phyloP scores from a whole-genome alignment of 2,888 invertebrate species.

The Erpobdella octoculata region DNA sequence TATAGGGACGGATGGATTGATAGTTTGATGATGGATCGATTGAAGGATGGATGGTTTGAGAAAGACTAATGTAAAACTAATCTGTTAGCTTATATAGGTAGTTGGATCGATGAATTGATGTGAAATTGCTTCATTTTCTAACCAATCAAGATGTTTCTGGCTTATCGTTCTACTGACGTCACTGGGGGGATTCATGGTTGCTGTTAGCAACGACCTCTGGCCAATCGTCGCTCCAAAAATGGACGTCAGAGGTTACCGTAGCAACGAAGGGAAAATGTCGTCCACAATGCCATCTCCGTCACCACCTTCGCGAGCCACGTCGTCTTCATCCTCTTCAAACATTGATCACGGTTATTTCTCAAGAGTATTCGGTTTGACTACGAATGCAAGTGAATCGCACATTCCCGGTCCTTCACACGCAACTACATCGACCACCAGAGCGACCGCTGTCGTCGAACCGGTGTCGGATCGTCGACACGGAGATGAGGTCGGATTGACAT shows the following conservation, averaged over 20 bases:
- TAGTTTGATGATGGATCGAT: background rate
- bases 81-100: no score
- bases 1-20: no score
- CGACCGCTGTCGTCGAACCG: background rate
- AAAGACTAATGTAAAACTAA: no score
- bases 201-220: conserved; percentile 9
- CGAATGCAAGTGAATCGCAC: background rate
- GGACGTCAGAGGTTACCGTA: background rate
- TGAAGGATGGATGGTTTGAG: background rate
- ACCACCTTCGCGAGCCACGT: background rate
- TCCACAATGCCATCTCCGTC: no score
- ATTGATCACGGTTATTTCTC: no score
- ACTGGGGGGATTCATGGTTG: conserved; percentile 5
- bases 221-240: background rate
- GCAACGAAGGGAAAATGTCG: no score
- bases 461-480: no score
- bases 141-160: conserved; percentile 3
- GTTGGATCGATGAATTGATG: no score
- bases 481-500: background rate
- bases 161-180: conserved; percentile 5
- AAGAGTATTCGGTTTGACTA: no score
- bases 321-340: background rate
- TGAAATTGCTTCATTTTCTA: no score
- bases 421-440: background rate
- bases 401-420: background rate